These are phyloP conservation scores for Nemapogon koenigi DNA, from an alignment of 2,888 invertebrate genomes.

Conservation along the genomic window DNA sequence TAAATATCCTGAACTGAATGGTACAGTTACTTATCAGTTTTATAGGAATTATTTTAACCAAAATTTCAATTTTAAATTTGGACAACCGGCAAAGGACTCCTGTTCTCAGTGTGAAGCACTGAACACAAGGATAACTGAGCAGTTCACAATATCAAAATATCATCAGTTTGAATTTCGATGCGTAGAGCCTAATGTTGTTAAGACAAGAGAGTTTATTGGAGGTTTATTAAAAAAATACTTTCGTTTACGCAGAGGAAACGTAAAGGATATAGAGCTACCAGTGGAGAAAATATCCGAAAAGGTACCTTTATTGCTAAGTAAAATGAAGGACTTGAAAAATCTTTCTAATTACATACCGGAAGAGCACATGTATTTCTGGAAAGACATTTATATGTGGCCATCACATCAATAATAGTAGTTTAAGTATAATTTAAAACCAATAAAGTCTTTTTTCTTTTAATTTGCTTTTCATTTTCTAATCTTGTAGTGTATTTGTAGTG, in stretches of 20 bases:
- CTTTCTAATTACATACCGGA: slow-evolving; percentile 6
- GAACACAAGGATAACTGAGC: not conserved
- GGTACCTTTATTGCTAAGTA: slow-evolving; percentile 2
- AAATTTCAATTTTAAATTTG: not conserved
- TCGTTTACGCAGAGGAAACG: slow-evolving; percentile 7
- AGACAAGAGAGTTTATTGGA: slow-evolving; percentile 5
- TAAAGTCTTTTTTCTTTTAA: no score
- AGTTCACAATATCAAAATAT: slow-evolving; percentile 8
- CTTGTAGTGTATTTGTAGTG: slow-evolving; percentile 1
- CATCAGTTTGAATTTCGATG: slow-evolving; percentile 7
- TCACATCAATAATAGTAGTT: slow-evolving; percentile 2
- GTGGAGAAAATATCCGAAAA: slow-evolving; percentile 2
- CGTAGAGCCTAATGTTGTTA: slow-evolving; percentile 4
- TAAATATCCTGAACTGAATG: not conserved
- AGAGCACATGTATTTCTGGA: slow-evolving; percentile 3
- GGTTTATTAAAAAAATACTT: slow-evolving; percentile 5
- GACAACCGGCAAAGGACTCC: not conserved
- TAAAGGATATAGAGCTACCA: slow-evolving; percentile 4
- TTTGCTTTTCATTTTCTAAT: not conserved
- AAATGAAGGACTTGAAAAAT: slow-evolving; percentile 9
- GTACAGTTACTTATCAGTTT: not conserved
- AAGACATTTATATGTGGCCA: slow-evolving; percentile 5
- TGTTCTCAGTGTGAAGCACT: not conserved
- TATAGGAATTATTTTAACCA: not conserved
- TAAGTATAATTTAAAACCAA: slow-evolving; percentile 2